A percentile compares a stretch with the other conserved stretches of the same genome.
These are phyloP conservation scores for Eupithecia inturbata DNA, from an alignment of 2,888 invertebrate species.

Conservation along the genomic window DNA sequence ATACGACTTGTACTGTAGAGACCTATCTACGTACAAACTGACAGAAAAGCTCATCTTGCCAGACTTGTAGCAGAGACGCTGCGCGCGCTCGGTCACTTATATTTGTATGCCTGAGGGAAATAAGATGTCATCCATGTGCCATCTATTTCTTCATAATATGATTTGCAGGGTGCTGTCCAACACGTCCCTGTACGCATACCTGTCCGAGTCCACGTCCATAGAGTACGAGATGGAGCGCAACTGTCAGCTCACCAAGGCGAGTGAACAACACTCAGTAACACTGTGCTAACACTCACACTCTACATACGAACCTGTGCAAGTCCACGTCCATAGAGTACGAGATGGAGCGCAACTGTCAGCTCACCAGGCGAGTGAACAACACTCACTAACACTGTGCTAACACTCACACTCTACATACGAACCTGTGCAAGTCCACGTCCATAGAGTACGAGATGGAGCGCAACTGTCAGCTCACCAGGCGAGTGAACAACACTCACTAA, in stretches of 20 bases:
- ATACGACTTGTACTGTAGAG: too few species aligned
- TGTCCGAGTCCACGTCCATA: constrained; percentile 95
- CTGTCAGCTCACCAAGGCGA: constrained; percentile 88
- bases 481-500: constrained; percentile 17
- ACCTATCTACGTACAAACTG: too few species aligned
- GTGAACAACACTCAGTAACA: background rate
- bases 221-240: constrained; percentile 84
- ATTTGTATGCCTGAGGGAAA: too few species aligned
- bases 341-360: too few species aligned
- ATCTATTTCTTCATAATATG: background rate
- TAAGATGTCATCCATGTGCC: background rate
- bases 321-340: background rate
- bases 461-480: constrained; percentile 87
- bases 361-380: too few species aligned
- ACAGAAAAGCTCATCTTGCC: too few species aligned
- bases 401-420: too few species aligned
- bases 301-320: background rate
- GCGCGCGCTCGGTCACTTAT: too few species aligned
- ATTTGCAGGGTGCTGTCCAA: constrained; percentile 51
- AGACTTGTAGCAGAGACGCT: too few species aligned
- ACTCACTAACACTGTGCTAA: too few species aligned
- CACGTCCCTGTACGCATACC: constrained; percentile 88
- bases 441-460: constrained; percentile 87
- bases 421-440: constrained; percentile 94
- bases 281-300: background rate